phyloP scores from a whole-genome alignment of 2,113 vertebrate species.

The Ascaphus truei region DNA sequence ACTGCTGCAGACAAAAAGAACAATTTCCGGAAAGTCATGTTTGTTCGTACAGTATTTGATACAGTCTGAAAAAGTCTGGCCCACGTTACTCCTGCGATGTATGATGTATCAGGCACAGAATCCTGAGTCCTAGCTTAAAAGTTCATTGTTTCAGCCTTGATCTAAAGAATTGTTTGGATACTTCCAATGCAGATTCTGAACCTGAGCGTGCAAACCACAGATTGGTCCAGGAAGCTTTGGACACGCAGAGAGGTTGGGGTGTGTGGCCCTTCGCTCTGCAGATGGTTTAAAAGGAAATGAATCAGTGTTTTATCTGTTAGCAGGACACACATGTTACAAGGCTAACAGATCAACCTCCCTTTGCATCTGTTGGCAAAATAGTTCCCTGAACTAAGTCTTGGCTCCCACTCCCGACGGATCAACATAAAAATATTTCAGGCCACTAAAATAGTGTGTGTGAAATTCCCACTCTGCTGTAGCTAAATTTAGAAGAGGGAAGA shows the following conservation, averaged over 20 bases:
- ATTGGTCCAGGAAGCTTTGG: slow-evolving; percentile 8
- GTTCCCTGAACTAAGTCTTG: slow-evolving; percentile 19
- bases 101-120: background rate
- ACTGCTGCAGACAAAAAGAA: background rate
- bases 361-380: slow-evolving; percentile 18
- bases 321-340: slow-evolving; percentile 30
- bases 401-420: background rate
- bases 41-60: background rate
- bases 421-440: slow-evolving; percentile 27
- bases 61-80: slow-evolving; percentile 2
- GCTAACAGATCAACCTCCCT: background rate
- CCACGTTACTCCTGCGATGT: no score
- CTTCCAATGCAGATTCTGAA: slow-evolving; percentile 20
- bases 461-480: slow-evolving; percentile 1
- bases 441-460: slow-evolving; percentile 31
- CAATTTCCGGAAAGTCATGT: background rate
- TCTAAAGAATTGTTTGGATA: slow-evolving; percentile 18
- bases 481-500: slow-evolving; percentile 24
- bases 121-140: background rate
- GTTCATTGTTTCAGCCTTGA: slow-evolving; percentile 26
- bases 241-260: background rate
- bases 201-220: slow-evolving; percentile 23
- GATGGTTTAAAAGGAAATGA: slow-evolving; percentile 32
- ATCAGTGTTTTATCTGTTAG: slow-evolving; percentile 34
- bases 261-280: slow-evolving; percentile 13